A percentile compares a stretch with the other conserved stretches of the same genome.
These are phyloP conservation scores for Erethizon dorsatum DNA, from an alignment of 2,797 vertebrate genomes.

Conservation along the genomic window DNA sequence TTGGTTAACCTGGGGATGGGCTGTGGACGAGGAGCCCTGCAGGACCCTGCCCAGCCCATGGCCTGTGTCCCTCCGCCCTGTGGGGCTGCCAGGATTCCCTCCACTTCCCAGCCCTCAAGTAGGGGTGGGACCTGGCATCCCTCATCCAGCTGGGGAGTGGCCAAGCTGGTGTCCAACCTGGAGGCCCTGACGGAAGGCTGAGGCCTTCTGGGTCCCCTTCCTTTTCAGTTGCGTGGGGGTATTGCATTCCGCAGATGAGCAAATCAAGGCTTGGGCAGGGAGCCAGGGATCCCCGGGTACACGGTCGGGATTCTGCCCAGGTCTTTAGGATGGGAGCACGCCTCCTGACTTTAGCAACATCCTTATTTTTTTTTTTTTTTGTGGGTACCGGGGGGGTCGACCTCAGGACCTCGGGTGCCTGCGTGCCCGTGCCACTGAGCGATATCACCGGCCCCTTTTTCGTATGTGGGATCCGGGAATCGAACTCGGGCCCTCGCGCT, in stretches of 20 bases:
- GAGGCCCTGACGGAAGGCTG: not conserved
- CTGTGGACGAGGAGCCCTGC: not conserved
- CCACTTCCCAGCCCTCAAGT: not conserved
- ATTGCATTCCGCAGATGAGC: not conserved
- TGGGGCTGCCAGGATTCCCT: not conserved
- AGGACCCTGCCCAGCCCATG: rapidly evolving
- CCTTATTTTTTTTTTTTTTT: not conserved
- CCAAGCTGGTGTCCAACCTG: no score
- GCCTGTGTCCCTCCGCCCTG: no score
- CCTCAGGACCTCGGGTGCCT: no score
- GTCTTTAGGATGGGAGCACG: not conserved
- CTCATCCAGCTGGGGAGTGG: no score
- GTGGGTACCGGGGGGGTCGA: no score
- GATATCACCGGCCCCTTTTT: no score
- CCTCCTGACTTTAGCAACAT: not conserved
- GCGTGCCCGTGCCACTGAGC: no score
- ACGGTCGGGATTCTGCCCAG: not conserved
- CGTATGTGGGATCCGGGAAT: no score
- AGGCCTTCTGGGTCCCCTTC: not conserved
- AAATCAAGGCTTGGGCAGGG: not conserved
- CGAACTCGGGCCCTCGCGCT: no score
- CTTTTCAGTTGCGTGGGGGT: not conserved
- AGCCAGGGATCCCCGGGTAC: not conserved
- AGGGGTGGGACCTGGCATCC: not conserved
- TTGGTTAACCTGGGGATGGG: no score